Percentiles rank a stretch among this genome's conserved stretches.
These are phyloP conservation scores for Pedionomus torquatus DNA, from an alignment of 2,113 vertebrate species.

Conservation along the genomic window DNA sequence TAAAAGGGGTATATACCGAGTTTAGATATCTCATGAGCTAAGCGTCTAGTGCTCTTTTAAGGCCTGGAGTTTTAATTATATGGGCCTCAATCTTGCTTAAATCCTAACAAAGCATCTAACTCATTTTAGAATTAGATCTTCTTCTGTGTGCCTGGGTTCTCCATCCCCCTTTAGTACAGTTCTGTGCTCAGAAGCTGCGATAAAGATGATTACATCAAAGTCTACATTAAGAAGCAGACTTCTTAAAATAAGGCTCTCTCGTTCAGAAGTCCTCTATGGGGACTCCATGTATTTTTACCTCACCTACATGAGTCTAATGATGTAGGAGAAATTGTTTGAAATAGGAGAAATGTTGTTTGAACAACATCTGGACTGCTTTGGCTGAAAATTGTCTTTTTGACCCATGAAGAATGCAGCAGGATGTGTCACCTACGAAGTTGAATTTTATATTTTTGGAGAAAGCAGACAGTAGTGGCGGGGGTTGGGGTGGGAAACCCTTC, in stretches of 20 bases:
- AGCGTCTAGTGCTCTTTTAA: background rate
- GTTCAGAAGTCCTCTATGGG: background rate
- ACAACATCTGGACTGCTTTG: background rate
- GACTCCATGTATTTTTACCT: background rate
- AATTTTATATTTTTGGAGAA: background rate
- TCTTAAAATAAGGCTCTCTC: background rate
- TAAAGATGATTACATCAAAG: background rate
- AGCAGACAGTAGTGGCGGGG: background rate
- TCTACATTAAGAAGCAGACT: background rate
- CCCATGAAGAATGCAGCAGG: background rate
- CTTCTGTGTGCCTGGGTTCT: background rate
- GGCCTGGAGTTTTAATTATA: background rate
- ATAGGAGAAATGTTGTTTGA: no score
- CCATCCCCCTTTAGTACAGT: background rate
- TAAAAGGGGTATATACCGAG: accelerated
- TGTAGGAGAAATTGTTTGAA: background rate
- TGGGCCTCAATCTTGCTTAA: background rate
- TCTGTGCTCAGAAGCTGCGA: background rate
- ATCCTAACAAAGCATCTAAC: background rate
- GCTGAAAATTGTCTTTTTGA: background rate
- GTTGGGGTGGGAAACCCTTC: accelerated
- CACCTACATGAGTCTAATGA: background rate
- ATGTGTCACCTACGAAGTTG: background rate
- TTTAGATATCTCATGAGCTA: background rate
- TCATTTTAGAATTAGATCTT: background rate